Conservation (phyloP, 2,113 vertebrate species). For the Picathartes gymnocephalus region DNA sequence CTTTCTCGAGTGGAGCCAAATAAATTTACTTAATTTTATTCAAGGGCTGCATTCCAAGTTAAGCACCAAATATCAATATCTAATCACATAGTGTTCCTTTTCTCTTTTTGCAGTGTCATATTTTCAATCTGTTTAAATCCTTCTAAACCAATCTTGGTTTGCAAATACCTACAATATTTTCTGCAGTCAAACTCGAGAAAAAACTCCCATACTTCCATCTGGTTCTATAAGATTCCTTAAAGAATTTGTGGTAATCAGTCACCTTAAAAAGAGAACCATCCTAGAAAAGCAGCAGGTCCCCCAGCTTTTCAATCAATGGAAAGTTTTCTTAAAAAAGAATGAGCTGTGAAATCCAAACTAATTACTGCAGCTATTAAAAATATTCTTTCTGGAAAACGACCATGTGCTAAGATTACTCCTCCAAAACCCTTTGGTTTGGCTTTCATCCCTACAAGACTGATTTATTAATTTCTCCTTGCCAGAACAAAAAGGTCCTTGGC, state of each 20-base stretch:
- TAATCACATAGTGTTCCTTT: neutral
- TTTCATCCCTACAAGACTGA: neutral
- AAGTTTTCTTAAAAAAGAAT: neutral
- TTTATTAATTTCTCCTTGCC: conserved; percentile 14
- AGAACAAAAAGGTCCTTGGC: neutral
- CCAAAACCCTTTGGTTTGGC: neutral
- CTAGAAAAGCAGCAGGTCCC: neutral
- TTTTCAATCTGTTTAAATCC: neutral
- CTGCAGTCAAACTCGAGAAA: neutral
- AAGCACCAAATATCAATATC: neutral
- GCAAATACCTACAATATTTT: neutral
- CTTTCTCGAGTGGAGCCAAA: neutral
- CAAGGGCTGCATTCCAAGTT: neutral
- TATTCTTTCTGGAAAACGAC: neutral
- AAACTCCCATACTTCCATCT: neutral
- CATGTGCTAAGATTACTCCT: neutral
- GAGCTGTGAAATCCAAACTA: neutral
- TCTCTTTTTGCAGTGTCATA: neutral
- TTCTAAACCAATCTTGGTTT: neutral
- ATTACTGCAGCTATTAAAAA: neutral
- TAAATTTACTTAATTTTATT: neutral
- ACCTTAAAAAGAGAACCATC: neutral
- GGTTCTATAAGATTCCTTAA: neutral
- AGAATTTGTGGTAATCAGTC: neutral
- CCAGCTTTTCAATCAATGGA: neutral